Evolutionary conservation across 1,140 invertebrate species (phyloP).

Genomic region (Oncopeltus fasciatus): DNA sequence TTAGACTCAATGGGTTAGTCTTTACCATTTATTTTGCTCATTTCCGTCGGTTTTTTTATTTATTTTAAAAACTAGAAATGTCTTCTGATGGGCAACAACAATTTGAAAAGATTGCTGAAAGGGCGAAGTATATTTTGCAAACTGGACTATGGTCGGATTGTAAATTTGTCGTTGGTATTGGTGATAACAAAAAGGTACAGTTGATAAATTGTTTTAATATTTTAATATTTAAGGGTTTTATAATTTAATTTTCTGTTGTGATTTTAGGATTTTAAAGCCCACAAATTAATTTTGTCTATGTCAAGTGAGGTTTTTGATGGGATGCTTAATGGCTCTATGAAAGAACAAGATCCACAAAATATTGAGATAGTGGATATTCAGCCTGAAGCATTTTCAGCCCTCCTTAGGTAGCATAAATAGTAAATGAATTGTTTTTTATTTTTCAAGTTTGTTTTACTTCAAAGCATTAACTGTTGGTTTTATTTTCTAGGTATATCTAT

Average conservation of each 20-base stretch:
- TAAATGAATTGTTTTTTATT: constrained; percentile 11
- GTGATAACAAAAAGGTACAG: constrained; percentile 43
- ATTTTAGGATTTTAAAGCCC: constrained; percentile 47
- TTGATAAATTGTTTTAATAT: not conserved
- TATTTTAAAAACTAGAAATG: not conserved
- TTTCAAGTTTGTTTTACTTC: not conserved
- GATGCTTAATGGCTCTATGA: constrained; percentile 64
- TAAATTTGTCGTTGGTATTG: constrained; percentile 64
- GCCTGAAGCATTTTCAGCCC: constrained; percentile 64
- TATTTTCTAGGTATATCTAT: constrained; percentile 53
- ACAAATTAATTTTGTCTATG: constrained; percentile 70
- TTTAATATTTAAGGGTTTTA: not conserved
- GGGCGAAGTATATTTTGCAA: constrained; percentile 52
- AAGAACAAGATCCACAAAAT: constrained; percentile 40
- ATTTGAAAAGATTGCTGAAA: constrained; percentile 48
- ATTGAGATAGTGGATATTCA: constrained; percentile 69
- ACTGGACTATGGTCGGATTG: constrained; percentile 67
- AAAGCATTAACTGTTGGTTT: too few relatives aligned
- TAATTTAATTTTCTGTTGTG: constrained; percentile 7
- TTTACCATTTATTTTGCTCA: too few relatives aligned
- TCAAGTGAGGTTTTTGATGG: constrained; percentile 68
- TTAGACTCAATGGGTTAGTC: too few relatives aligned
- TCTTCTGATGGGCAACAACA: constrained; percentile 53
- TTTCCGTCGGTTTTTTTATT: not conserved
- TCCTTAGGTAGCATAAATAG: constrained; percentile 41